A percentile compares a stretch with the other conserved stretches of the same genome.
These are phyloP conservation scores for Ochropleura leucogaster DNA, from an alignment of 2,888 invertebrate species.

Conservation along the genomic window DNA sequence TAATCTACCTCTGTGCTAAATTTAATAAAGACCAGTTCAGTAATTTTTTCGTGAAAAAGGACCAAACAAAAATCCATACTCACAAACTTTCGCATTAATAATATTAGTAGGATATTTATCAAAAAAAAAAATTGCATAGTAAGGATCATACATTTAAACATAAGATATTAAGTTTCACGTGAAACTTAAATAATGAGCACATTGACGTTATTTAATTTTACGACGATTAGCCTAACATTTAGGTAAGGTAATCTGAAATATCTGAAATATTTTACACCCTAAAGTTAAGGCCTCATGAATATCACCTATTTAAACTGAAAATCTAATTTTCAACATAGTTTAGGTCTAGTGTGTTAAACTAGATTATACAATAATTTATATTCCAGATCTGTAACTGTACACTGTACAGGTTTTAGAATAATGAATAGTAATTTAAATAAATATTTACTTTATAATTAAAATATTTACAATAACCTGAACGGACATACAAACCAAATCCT, in stretches of 20 bases:
- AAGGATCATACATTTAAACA: too few relatives aligned
- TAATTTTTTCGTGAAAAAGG: too few relatives aligned
- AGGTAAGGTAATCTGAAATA: conserved; percentile 32
- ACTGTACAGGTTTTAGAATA: conserved; percentile 2
- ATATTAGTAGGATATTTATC: too few relatives aligned
- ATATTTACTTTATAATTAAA: neutral
- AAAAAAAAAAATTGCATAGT: too few relatives aligned
- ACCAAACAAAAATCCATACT: too few relatives aligned
- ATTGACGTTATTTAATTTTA: conserved; percentile 6
- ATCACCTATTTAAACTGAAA: conserved; percentile 19
- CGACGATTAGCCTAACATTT: conserved; percentile 21
- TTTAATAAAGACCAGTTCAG: too few relatives aligned
- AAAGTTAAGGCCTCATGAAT: conserved; percentile 38
- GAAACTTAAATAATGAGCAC: conserved; percentile 4
- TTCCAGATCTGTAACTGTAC: neutral
- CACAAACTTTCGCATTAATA: too few relatives aligned
- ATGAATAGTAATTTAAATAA: neutral
- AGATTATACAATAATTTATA: conserved; percentile 16
- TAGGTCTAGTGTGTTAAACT: neutral
- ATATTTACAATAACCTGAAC: too few relatives aligned
- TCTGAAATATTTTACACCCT: conserved; percentile 25
- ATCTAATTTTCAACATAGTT: conserved; percentile 20
- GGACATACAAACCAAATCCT: too few relatives aligned
- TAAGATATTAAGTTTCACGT: too few relatives aligned
- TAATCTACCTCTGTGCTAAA: too few relatives aligned